phyloP scores from a whole-genome alignment of 2,797 vertebrate genomes.

The Acanthornis magna region DNA sequence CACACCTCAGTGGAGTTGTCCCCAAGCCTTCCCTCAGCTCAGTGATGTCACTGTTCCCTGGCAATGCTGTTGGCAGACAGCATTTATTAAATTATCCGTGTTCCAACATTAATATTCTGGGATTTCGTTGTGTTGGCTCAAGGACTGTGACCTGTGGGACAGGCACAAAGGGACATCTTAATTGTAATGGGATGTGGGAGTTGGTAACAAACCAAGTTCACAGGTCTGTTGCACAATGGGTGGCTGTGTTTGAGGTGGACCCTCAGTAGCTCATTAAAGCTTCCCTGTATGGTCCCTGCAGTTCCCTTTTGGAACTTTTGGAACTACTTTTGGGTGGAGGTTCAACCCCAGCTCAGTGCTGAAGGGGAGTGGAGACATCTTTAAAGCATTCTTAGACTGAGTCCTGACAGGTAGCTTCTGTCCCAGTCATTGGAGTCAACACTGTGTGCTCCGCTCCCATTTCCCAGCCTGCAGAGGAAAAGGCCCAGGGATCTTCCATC shows the following conservation, averaged over 20 bases:
- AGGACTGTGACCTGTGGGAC: not conserved
- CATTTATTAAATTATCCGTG: not conserved
- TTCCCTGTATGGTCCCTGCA: not conserved
- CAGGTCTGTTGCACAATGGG: not conserved
- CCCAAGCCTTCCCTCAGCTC: not conserved
- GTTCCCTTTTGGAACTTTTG: not conserved
- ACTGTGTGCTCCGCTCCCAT: not conserved
- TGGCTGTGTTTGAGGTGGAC: not conserved
- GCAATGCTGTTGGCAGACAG: not conserved
- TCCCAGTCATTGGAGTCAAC: no score
- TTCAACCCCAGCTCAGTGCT: not conserved
- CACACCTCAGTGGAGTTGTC: not conserved
- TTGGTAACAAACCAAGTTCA: not conserved
- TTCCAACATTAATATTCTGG: not conserved
- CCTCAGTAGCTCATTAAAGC: not conserved
- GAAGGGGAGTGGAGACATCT: not conserved
- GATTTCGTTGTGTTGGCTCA: not conserved
- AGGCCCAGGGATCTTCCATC: not conserved
- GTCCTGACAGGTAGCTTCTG: not conserved
- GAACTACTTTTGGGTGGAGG: not conserved
- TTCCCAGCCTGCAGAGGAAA: not conserved
- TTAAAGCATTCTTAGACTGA: not conserved
- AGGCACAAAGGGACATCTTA: not conserved
- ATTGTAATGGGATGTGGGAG: not conserved
- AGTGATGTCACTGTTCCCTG: not conserved